Conservation (phyloP, 2,113 vertebrate species). For the Pteruthius melanotis region DNA sequence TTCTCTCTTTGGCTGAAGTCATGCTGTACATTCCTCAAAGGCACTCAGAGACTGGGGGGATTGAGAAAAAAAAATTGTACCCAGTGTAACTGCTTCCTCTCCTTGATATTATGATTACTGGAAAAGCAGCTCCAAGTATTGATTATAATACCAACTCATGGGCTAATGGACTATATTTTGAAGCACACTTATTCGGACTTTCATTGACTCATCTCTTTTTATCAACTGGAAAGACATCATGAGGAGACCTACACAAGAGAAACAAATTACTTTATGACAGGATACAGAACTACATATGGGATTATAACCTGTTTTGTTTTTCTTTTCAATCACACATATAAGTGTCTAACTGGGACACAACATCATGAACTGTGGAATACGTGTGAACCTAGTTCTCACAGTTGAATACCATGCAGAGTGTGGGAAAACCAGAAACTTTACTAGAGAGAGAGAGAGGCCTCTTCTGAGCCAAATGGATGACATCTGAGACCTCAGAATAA, state of each 20-base stretch:
- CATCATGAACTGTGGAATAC: background rate
- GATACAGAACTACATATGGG: background rate
- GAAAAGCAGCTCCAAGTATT: background rate
- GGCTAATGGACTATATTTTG: background rate
- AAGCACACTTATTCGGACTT: background rate
- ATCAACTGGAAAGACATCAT: background rate
- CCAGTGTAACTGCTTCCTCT: background rate
- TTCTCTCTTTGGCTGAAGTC: background rate
- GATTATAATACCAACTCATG: background rate
- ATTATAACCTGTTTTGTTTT: background rate
- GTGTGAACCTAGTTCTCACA: background rate
- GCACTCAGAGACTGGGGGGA: background rate
- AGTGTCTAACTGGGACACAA: background rate
- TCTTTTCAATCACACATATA: background rate
- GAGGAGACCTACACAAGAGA: background rate
- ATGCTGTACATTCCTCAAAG: background rate
- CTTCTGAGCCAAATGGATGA: background rate
- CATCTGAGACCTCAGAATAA: background rate
- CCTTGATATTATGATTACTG: background rate
- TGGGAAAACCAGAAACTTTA: background rate
- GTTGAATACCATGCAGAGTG: background rate
- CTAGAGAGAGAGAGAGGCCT: background rate
- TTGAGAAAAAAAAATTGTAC: background rate
- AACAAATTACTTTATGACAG: background rate
- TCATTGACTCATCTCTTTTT: background rate